These are phyloP conservation scores for Panurus biarmicus DNA, from an alignment of 2,113 vertebrate genomes.

Conservation along the genomic window DNA sequence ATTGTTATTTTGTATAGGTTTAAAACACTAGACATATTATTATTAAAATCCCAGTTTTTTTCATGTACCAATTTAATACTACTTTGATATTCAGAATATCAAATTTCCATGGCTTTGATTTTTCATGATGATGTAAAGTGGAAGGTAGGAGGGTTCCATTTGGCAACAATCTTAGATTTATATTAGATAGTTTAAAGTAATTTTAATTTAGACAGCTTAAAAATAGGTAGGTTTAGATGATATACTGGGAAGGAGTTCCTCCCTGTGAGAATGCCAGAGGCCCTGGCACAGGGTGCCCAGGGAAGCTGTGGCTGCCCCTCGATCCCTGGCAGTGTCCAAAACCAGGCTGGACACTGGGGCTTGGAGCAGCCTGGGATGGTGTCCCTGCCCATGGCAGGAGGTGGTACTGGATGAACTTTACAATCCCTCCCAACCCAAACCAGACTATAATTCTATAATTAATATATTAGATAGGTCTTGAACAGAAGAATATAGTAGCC, in stretches of 20 bases:
- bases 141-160: neutral
- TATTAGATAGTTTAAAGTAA: neutral
- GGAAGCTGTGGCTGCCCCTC: neutral
- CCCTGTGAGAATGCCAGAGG: neutral
- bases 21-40: neutral
- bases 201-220: neutral
- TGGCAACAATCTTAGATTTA: neutral
- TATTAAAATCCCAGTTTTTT: neutral
- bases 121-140: accelerated
- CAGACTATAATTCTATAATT: neutral
- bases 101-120: neutral
- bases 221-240: neutral
- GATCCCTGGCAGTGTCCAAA: neutral
- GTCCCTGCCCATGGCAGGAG: neutral
- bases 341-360: neutral
- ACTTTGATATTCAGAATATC: neutral
- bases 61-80: neutral
- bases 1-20: neutral
- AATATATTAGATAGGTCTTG: neutral
- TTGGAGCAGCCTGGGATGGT: neutral
- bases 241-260: neutral
- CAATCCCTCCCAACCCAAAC: neutral
- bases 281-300: neutral
- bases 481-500: neutral
- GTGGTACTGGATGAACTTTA: accelerated